Evolutionary conservation across 2,113 vertebrate species (phyloP).

Genomic region (Verasper variegatus): DNA sequence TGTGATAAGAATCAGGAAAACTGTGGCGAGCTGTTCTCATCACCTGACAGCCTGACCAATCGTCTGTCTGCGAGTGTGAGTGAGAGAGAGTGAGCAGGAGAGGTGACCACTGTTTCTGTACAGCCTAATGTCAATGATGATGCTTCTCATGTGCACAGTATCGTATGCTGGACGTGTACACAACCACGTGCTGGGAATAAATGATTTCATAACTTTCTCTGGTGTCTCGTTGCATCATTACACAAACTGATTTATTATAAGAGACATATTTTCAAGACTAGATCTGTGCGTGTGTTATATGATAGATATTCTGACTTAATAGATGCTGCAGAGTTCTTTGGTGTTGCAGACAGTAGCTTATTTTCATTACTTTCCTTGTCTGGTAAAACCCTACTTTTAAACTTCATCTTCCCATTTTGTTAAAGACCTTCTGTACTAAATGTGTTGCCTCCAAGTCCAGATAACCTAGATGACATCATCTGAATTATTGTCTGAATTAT

Average conservation of each 20-base stretch:
- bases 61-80: constrained; percentile 20
- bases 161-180: constrained; percentile 81
- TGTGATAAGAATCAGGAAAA: constrained; percentile 31
- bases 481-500: no score
- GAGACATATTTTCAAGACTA: neutral
- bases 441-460: no score
- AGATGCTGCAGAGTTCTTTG: no score
- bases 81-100: constrained; percentile 46
- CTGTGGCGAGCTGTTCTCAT: constrained; percentile 41
- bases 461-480: no score
- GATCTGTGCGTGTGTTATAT: neutral
- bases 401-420: no score
- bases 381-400: no score
- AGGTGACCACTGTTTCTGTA: constrained; percentile 77
- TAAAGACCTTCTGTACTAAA: no score
- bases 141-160: constrained; percentile 79
- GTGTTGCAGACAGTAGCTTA: no score
- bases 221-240: constrained; percentile 12
- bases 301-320: neutral
- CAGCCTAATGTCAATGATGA: constrained; percentile 73
- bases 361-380: no score
- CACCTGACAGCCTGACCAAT: constrained; percentile 54
- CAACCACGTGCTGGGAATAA: constrained; percentile 83
- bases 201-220: constrained; percentile 80
- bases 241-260: neutral